These are phyloP conservation scores for Dendrophyllia cribrosa DNA, from an alignment of 64 coral and sea anemone species.

Conservation along the genomic window DNA sequence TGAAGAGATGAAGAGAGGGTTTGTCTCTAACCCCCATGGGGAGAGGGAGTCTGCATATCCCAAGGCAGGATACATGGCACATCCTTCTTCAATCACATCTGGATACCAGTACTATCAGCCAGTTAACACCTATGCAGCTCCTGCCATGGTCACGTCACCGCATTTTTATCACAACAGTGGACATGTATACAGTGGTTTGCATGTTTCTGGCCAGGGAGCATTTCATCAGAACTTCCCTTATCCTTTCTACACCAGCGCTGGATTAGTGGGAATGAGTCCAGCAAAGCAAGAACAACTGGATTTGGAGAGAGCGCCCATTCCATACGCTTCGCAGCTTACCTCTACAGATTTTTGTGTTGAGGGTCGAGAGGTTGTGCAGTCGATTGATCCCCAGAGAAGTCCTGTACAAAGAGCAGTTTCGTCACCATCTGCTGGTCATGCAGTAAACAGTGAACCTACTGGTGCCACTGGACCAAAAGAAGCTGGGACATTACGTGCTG, in stretches of 20 bases:
- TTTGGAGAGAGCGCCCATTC: not conserved
- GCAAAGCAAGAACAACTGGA: not conserved
- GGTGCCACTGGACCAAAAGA: not conserved
- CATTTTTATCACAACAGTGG: not conserved
- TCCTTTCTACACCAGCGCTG: conserved; percentile 29
- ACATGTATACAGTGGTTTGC: not conserved
- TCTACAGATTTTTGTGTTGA: not conserved
- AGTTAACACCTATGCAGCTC: not conserved
- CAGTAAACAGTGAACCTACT: not conserved
- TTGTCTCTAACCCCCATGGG: not conserved
- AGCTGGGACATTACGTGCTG: not conserved
- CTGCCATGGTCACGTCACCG: not conserved
- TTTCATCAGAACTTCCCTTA: conserved; percentile 48
- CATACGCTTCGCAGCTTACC: not conserved
- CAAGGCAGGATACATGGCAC: not conserved
- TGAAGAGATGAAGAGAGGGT: not conserved
- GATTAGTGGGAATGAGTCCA: not conserved
- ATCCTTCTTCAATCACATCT: not conserved
- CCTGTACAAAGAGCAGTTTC: not conserved
- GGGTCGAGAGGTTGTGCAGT: not conserved
- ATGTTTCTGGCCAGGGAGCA: not conserved
- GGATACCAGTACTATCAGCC: not conserved
- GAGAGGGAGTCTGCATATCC: not conserved
- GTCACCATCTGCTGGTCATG: not conserved
- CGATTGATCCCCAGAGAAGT: not conserved